These are phyloP conservation scores for Steinernema hermaphroditum DNA, from an alignment of 2,888 invertebrate genomes.

Conservation along the genomic window DNA sequence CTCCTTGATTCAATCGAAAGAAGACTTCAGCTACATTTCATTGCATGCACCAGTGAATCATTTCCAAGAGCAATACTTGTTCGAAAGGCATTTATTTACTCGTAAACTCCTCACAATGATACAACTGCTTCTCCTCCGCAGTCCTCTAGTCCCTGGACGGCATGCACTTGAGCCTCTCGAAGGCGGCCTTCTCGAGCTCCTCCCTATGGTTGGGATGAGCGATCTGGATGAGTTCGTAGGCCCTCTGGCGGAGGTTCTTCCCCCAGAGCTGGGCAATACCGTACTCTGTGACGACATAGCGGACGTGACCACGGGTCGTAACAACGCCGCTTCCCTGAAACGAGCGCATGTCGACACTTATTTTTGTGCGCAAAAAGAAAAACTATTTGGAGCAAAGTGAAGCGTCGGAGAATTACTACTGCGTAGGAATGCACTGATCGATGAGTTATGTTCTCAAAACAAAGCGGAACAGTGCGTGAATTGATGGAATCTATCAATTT, in stretches of 20 bases:
- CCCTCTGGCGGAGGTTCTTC: slow-evolving; percentile 82
- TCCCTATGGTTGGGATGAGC: slow-evolving; percentile 86
- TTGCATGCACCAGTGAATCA: too few relatives aligned
- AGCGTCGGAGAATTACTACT: background rate
- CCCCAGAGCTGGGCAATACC: slow-evolving; percentile 87
- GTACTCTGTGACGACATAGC: too few relatives aligned
- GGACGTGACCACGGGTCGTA: slow-evolving; percentile 87
- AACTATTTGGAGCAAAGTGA: background rate
- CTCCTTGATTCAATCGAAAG: too few relatives aligned
- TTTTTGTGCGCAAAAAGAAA: background rate
- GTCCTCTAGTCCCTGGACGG: slow-evolving; percentile 42
- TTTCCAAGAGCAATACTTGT: too few relatives aligned
- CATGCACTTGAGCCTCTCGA: slow-evolving; percentile 71
- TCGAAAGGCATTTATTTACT: too few relatives aligned
- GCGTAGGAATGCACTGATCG: background rate
- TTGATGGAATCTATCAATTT: too few relatives aligned
- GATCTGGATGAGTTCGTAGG: slow-evolving; percentile 82
- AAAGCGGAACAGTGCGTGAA: too few relatives aligned
- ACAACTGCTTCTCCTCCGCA: too few relatives aligned
- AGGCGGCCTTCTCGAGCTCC: slow-evolving; percentile 81
- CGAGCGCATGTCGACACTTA: too few relatives aligned
- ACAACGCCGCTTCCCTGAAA: slow-evolving; percentile 84
- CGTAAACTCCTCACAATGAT: too few relatives aligned
- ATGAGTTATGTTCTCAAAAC: slow-evolving; percentile 26
- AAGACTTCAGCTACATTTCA: too few relatives aligned